Evolutionary conservation across 2,113 vertebrate genomes (phyloP).

Genomic region (Pseudorasbora parva): DNA sequence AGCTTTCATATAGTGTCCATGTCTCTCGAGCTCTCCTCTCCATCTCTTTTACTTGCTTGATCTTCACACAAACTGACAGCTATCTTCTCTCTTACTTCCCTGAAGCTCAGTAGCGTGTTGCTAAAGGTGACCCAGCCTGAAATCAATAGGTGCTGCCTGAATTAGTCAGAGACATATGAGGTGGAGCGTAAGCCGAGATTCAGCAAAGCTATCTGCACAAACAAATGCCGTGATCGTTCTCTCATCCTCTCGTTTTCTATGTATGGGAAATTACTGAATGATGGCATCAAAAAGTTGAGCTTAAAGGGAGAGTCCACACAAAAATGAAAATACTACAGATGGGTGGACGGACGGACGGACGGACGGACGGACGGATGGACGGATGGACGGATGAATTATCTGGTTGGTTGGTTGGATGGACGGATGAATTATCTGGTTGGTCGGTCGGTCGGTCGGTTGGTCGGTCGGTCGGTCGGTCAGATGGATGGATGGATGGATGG

Average conservation of each 20-base stretch:
- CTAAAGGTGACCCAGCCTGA: constrained; percentile 54
- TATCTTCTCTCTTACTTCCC: constrained; percentile 28
- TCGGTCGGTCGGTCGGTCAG: too few species aligned
- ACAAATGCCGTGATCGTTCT: constrained; percentile 3
- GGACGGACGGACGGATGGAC: too few species aligned
- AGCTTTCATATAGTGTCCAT: background rate
- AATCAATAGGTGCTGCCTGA: constrained; percentile 58
- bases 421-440: too few species aligned
- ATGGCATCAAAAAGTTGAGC: background rate
- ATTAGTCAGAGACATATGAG: constrained; percentile 63
- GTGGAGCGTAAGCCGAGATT: constrained; percentile 53
- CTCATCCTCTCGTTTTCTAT: background rate
- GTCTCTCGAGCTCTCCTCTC: background rate
- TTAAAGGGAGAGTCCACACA: background rate
- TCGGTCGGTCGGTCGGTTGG: too few species aligned
- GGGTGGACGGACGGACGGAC: too few species aligned
- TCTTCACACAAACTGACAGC: constrained; percentile 1
- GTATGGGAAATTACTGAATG: background rate
- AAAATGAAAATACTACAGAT: too few species aligned
- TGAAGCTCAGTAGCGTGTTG: constrained; percentile 24
- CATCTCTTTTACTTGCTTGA: constrained; percentile 17
- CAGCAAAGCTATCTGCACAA: constrained; percentile 36
- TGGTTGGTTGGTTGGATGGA: too few species aligned
- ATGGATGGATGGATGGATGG: background rate
- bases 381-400: too few species aligned